Evolutionary conservation across 1,140 invertebrate genomes (phyloP).

Genomic region (Trichonephila clavata): DNA sequence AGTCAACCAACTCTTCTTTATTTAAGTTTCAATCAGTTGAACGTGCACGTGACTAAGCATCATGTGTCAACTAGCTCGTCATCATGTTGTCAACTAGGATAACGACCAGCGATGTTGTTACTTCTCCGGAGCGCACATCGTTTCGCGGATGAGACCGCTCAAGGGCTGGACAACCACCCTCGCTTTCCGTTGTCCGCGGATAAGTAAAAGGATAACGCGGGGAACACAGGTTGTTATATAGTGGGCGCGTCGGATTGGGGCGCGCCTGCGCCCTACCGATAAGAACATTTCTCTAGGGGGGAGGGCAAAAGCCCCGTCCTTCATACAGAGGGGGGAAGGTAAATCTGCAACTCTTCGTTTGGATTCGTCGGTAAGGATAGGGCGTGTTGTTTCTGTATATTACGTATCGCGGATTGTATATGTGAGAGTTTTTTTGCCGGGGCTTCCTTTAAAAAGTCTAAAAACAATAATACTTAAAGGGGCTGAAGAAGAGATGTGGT

Average conservation of each 20-base stretch:
- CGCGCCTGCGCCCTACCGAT: slow-evolving; percentile 53
- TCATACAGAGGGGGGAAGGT: not conserved
- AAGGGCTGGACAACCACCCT: not conserved
- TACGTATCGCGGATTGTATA: not conserved
- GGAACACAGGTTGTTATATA: slow-evolving; percentile 69
- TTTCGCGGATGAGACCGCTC: not conserved
- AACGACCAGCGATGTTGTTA: not conserved
- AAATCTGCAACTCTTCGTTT: slow-evolving; percentile 48
- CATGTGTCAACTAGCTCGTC: not conserved
- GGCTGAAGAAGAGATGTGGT: not conserved
- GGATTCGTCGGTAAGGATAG: slow-evolving; percentile 51
- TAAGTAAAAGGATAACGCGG: slow-evolving; percentile 68
- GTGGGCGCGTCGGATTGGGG: slow-evolving; percentile 63
- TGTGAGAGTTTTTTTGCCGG: not conserved
- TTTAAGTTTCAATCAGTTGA: not conserved
- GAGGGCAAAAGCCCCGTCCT: not conserved
- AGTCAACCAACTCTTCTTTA: not conserved
- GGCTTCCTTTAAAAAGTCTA: not conserved
- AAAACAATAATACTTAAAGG: not conserved
- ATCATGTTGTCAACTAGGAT: not conserved
- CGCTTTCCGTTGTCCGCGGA: slow-evolving; percentile 43
- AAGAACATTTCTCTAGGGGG: slow-evolving; percentile 9
- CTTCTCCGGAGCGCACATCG: not conserved
- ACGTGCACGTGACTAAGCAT: not conserved
- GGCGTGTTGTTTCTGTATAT: slow-evolving; percentile 61